These are phyloP conservation scores for Machimus atricapillus DNA, from an alignment of 2,888 invertebrate species.

Conservation along the genomic window DNA sequence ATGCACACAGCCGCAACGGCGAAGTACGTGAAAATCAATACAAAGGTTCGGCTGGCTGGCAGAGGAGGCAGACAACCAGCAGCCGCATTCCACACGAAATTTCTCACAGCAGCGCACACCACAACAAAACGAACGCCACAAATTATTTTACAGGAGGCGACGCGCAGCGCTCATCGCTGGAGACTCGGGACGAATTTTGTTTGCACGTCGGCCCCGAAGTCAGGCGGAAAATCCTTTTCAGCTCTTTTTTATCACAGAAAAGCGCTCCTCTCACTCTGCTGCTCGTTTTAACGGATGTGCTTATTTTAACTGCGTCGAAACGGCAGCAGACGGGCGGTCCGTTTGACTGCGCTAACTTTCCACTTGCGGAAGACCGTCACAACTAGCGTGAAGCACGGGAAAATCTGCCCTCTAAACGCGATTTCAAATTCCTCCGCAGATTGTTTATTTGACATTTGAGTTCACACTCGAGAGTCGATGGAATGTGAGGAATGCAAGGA, in stretches of 20 bases:
- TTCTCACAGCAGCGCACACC: conserved; percentile 28
- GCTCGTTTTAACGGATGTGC: conserved; percentile 9
- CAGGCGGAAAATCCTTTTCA: not conserved
- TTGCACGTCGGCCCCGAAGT: not conserved
- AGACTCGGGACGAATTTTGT: not conserved
- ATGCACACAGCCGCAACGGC: not conserved
- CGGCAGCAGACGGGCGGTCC: not conserved
- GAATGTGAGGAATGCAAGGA: conserved; percentile 45
- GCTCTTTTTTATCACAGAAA: conserved; percentile 27
- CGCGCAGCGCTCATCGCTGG: not conserved
- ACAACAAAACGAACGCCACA: conserved; percentile 26
- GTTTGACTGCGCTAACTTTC: not conserved
- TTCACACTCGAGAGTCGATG: conserved; percentile 42
- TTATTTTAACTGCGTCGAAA: not conserved
- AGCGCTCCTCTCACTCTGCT: not conserved
- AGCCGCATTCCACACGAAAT: conserved; percentile 46
- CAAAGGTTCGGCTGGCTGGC: conserved; percentile 16
- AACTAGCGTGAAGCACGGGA: conserved; percentile 22
- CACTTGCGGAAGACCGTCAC: conserved; percentile 23
- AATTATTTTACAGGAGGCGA: not conserved
- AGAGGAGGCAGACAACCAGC: conserved; percentile 40
- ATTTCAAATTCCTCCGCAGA: conserved; percentile 35
- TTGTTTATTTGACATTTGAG: conserved; percentile 47
- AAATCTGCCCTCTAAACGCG: conserved; percentile 36
- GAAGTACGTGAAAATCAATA: conserved; percentile 31